These are phyloP conservation scores for Dipodomys spectabilis DNA, from an alignment of 2,113 vertebrate genomes.

Conservation along the genomic window DNA sequence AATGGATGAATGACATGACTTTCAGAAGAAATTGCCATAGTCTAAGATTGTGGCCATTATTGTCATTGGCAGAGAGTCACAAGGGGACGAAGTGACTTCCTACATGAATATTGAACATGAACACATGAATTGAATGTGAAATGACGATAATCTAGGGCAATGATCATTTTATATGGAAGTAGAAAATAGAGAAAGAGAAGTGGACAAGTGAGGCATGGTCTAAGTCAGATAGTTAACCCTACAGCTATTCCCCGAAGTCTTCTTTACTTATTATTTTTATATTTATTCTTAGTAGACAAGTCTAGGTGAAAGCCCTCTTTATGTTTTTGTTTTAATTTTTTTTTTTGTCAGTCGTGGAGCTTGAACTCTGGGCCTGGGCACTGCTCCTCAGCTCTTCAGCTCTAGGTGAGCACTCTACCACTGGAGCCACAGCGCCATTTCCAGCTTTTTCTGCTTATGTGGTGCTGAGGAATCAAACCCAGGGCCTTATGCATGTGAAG, in stretches of 20 bases:
- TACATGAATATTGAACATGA: not conserved
- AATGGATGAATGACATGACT: not conserved
- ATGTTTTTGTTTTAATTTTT: not conserved
- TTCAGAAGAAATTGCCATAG: not conserved
- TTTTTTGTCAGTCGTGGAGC: not conserved
- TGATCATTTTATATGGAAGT: not conserved
- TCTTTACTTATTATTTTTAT: not conserved
- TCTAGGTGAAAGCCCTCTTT: not conserved
- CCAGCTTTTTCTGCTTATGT: too few relatives aligned
- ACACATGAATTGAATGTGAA: not conserved
- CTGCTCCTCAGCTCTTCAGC: too few relatives aligned
- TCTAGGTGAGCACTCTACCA: too few relatives aligned
- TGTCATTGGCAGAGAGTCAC: not conserved
- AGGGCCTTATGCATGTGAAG: too few relatives aligned
- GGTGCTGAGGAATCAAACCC: too few relatives aligned
- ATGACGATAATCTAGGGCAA: not conserved
- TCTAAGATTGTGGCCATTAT: not conserved
- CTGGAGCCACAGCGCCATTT: too few relatives aligned
- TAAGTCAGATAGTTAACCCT: too few relatives aligned
- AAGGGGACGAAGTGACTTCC: not conserved
- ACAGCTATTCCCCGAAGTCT: too few relatives aligned
- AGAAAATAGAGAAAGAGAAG: not conserved
- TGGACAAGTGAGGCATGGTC: not conserved
- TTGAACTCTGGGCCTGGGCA: too few relatives aligned
- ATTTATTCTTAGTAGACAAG: not conserved